Evolutionary conservation across 2,888 invertebrate species (phyloP).

Genomic region (Electrophaes corylata): DNA sequence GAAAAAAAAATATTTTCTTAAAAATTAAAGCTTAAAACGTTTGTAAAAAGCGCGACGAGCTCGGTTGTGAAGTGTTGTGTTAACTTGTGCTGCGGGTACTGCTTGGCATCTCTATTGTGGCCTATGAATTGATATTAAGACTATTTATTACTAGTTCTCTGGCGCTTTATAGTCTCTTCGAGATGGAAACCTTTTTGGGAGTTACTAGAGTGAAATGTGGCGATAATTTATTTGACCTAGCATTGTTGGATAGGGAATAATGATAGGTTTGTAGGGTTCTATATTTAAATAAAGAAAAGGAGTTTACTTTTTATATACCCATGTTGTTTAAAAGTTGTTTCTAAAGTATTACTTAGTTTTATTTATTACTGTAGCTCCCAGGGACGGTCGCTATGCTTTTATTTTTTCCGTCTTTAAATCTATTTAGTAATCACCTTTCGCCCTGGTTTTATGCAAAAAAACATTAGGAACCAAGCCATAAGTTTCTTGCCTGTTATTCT

Average conservation of each 20-base stretch:
- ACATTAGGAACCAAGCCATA: too few species aligned
- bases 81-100: neutral
- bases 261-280: neutral
- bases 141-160: conserved; percentile 46
- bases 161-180: conserved; percentile 30
- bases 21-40: too few species aligned
- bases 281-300: neutral
- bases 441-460: too few species aligned
- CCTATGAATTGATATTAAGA: conserved; percentile 69
- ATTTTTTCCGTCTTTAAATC: neutral
- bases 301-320: neutral
- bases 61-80: neutral
- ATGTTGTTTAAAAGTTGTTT: too few species aligned
- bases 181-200: conserved; percentile 30
- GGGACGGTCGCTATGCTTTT: too few species aligned
- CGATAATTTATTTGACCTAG: conserved; percentile 21
- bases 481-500: too few species aligned
- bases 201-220: conserved; percentile 18
- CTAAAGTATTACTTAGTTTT: neutral
- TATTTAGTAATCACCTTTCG: too few species aligned
- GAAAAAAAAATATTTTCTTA: too few species aligned
- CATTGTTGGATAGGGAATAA: conserved; percentile 18
- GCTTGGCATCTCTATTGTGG: conserved; percentile 65
- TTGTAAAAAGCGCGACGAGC: neutral
- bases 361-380: too few species aligned